Evolutionary conservation across 2,113 vertebrate genomes (phyloP), one percentile per base, ranked within the genome.

Genomic region (Psilopogon haemacephalus): DNA sequence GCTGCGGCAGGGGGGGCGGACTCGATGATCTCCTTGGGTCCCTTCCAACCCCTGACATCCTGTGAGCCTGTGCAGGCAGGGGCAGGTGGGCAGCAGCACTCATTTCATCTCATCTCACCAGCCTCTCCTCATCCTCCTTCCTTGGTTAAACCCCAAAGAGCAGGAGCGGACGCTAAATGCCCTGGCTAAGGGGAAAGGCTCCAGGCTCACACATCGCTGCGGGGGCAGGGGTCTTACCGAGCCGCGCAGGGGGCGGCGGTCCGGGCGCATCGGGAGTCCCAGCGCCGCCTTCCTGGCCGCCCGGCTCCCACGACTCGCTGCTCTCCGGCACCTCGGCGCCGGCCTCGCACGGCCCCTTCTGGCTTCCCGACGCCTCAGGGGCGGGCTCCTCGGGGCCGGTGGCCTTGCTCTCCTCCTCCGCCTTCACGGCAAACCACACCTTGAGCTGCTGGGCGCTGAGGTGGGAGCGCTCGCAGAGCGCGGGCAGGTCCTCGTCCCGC

Each of bases 361-460:
- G 93, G 55, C 67, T 63, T 1, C 88, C 92, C 3, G 68, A 46
- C 11, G 38, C 44, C 50, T 97, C 96, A 2, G 92, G 96, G 2
- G 93, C 24, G 2, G 84, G 10, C 38, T 97, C 97, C 74, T 97
- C 97, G 0, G 89, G 72, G 23, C 84, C 80, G 0, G 37, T 48
- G 1, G 64, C 96, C 68, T 87, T 86, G 72, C 84, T 95, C 70
- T 97, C 97, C 89, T 98, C 98, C 7, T 97, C 97, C 19, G 74
- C 94, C 84, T 97, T 98, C 87, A 96, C 77, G 2, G 97, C 97
- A 84, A 99, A 99, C 99, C 99, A 99, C 42, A 98, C 96, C 74
- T 97, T 98, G 63, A 99, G 98, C 95, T 99, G 97, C 93, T 98
- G 98, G 33, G 97, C 38, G 12, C 97, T 97, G 96, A 99, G 97